These are phyloP conservation scores for Tupaia chinensis DNA, from an alignment of 2,113 vertebrate genomes.

Conservation along the genomic window DNA sequence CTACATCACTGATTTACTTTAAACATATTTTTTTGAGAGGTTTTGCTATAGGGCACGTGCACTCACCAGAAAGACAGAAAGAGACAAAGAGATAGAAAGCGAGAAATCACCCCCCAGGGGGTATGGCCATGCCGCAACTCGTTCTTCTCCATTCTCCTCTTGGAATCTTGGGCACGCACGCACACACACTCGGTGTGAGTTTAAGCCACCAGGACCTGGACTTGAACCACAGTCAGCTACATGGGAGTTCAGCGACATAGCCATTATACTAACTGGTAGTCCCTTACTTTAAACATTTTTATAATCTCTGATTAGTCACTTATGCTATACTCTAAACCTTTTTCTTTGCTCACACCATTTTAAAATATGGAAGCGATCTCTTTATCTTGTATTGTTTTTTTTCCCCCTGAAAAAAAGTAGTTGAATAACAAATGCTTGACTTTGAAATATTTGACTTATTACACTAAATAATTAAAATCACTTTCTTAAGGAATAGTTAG, in stretches of 20 bases:
- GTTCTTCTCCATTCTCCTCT: too few species aligned
- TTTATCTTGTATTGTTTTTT: background rate
- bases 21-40: constrained; percentile 32
- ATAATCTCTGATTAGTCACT: background rate
- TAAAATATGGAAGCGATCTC: background rate
- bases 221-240: too few species aligned
- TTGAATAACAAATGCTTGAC: constrained; percentile 31
- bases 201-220: too few species aligned
- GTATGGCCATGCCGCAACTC: too few species aligned
- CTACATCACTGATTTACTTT: constrained; percentile 30
- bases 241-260: too few species aligned
- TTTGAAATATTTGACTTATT: constrained; percentile 58
- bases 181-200: too few species aligned
- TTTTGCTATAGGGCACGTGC: background rate
- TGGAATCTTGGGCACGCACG: too few species aligned
- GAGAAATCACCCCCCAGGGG: too few species aligned
- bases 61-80: too few species aligned
- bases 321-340: background rate
- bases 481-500: constrained; percentile 17
- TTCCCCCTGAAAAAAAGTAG: background rate
- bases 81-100: too few species aligned
- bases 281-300: constrained; percentile 53
- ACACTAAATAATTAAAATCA: constrained; percentile 46
- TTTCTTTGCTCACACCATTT: constrained; percentile 11
- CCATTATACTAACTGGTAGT: too few species aligned